These are phyloP conservation scores for Muscicapa comitata DNA, from an alignment of 2,797 vertebrate species.

Conservation along the genomic window DNA sequence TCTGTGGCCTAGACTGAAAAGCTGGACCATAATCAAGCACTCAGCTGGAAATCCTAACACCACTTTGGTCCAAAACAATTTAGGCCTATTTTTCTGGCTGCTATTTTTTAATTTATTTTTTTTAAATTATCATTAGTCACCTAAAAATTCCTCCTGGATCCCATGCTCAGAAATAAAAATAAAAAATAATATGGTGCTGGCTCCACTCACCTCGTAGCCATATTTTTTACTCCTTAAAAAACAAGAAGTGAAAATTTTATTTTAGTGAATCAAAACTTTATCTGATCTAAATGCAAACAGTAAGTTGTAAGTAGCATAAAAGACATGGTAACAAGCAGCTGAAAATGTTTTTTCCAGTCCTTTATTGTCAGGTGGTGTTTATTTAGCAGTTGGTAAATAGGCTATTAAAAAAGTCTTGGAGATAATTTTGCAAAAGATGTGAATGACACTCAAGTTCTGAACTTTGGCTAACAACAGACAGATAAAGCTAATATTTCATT, in stretches of 20 bases:
- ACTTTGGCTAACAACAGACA: neutral
- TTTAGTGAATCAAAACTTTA: neutral
- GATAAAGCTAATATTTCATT: neutral
- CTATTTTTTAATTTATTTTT: neutral
- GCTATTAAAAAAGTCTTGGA: neutral
- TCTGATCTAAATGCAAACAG: neutral
- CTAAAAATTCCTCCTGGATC: neutral
- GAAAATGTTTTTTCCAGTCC: neutral
- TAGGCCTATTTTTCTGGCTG: neutral
- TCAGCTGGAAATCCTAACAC: neutral
- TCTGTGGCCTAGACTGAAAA: neutral
- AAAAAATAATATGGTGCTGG: neutral
- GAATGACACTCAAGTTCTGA: neutral
- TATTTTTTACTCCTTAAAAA: neutral
- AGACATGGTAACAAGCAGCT: neutral
- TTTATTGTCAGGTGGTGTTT: neutral
- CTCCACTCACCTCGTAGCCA: neutral
- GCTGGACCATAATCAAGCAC: neutral
- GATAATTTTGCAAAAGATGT: neutral
- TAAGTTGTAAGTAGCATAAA: neutral
- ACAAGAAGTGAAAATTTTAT: neutral
- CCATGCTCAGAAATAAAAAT: neutral
- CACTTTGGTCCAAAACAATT: neutral
- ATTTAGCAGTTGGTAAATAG: neutral
- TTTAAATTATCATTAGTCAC: neutral